Evolutionary conservation across 2,888 invertebrate genomes (phyloP).

Genomic region (Mesochorus sp.): DNA sequence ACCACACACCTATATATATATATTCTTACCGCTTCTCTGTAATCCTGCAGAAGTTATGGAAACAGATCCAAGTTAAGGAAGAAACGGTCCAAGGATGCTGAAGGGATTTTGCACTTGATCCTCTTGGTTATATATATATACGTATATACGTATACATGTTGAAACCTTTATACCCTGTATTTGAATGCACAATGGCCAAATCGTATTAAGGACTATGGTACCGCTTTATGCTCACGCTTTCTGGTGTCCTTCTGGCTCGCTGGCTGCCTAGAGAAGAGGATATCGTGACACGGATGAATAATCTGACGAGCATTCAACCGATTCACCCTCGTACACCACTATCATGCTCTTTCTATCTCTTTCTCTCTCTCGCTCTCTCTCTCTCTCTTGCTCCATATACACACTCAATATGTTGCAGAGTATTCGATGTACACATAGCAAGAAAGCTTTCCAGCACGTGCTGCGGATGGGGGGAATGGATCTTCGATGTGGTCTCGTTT

Average conservation of each 20-base stretch:
- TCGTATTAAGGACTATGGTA: slow-evolving; percentile 51
- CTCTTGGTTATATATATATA: slow-evolving; percentile 2
- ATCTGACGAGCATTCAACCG: slow-evolving; percentile 59
- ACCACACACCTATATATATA: too few relatives aligned
- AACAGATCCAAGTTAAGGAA: background rate
- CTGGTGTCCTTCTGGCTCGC: slow-evolving; percentile 51
- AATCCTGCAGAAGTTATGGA: background rate
- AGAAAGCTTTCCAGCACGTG: slow-evolving; percentile 34
- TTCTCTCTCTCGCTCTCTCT: background rate
- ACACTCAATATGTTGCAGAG: too few relatives aligned
- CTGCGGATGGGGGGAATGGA: slow-evolving; percentile 8
- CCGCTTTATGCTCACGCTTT: slow-evolving; percentile 24
- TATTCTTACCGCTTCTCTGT: too few relatives aligned
- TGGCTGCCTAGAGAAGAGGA: slow-evolving; percentile 54
- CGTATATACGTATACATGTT: slow-evolving; percentile 10
- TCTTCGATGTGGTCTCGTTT: background rate
- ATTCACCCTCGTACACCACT: slow-evolving; percentile 21
- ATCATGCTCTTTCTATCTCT: background rate
- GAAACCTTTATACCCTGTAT: too few relatives aligned
- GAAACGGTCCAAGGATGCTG: background rate
- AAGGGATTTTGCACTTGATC: background rate
- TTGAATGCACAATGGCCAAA: slow-evolving; percentile 48
- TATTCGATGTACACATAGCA: slow-evolving; percentile 22
- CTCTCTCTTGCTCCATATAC: too few relatives aligned
- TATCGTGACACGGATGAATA: slow-evolving; percentile 59